phyloP scores from a whole-genome alignment of 2,797 vertebrate species.

The Vireo griseus region DNA sequence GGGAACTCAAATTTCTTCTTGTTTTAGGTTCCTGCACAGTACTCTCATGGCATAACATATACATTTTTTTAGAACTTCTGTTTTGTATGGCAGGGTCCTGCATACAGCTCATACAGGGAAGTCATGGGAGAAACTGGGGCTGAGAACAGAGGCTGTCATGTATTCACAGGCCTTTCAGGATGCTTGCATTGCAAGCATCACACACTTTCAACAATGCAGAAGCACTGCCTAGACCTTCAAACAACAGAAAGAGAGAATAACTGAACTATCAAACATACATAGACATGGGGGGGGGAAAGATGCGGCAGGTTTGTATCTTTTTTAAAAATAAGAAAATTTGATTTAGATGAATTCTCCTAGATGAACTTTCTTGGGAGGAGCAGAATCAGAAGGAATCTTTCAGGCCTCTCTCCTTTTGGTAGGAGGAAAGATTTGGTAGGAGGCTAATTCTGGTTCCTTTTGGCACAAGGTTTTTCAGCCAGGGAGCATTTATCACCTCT shows the following conservation, averaged over 20 bases:
- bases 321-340: neutral
- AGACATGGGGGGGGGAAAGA: accelerated
- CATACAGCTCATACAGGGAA: neutral
- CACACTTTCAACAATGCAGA: neutral
- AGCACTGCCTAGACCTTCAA: neutral
- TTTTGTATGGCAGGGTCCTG: neutral
- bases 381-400: neutral
- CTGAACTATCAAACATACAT: neutral
- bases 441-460: neutral
- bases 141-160: neutral
- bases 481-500: neutral
- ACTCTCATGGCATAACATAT: neutral
- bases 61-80: neutral
- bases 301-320: neutral
- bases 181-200: neutral
- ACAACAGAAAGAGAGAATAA: neutral
- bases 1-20: neutral
- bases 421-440: neutral
- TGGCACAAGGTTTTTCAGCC: neutral
- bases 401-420: neutral
- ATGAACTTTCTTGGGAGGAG: neutral
- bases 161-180: neutral
- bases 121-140: neutral
- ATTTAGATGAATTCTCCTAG: neutral
- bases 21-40: neutral